A percentile compares a stretch with the other conserved stretches of the same genome.
Evolutionary conservation across 2,797 vertebrate genomes (phyloP).

Genomic region (Esox masquinongy): DNA sequence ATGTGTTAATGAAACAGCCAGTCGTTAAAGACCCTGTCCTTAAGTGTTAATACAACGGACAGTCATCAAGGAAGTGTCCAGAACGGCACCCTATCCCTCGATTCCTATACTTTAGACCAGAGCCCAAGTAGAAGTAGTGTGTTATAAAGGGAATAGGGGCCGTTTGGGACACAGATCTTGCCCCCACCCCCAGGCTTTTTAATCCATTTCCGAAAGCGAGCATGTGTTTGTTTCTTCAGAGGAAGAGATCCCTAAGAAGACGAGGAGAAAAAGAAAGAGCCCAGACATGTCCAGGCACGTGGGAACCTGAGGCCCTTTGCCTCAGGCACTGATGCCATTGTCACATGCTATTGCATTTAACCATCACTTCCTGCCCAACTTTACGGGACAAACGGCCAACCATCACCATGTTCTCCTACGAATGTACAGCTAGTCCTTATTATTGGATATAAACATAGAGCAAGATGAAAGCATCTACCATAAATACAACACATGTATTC

Average conservation of each 20-base stretch:
- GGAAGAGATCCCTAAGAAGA: slow-evolving; percentile 8
- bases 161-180: neutral
- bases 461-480: neutral
- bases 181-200: neutral
- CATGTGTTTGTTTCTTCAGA: slow-evolving; percentile 23
- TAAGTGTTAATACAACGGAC: slow-evolving; percentile 35
- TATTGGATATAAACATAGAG: neutral
- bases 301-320: slow-evolving; percentile 12
- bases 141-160: neutral
- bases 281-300: slow-evolving; percentile 42
- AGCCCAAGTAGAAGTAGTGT: neutral
- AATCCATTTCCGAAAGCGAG: neutral
- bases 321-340: slow-evolving; percentile 23
- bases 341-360: neutral
- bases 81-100: neutral
- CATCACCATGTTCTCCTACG: neutral
- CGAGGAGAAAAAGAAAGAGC: slow-evolving; percentile 14
- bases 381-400: neutral
- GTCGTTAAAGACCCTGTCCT: slow-evolving; percentile 30
- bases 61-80: slow-evolving; percentile 4
- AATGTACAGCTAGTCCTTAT: neutral
- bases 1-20: slow-evolving; percentile 64
- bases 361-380: neutral
- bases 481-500: neutral
- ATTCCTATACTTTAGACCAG: neutral